phyloP scores from a whole-genome alignment of 2,797 vertebrate genomes.

The Varecia variegata region DNA sequence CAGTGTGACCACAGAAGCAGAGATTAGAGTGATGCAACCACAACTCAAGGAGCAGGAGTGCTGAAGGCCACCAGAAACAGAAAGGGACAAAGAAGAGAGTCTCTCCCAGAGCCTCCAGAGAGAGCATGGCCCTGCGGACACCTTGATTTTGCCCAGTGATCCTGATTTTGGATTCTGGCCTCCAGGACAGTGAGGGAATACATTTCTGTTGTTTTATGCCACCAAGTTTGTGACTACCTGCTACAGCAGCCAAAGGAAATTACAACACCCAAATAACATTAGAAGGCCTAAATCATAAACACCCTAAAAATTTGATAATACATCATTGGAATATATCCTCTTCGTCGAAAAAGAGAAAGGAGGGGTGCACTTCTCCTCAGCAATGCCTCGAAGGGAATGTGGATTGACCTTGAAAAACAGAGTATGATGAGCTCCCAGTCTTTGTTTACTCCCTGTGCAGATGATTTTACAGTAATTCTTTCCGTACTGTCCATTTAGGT shows the following conservation, averaged over 20 bases:
- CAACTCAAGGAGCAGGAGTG: neutral
- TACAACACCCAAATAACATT: neutral
- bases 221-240: neutral
- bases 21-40: rapidly evolving
- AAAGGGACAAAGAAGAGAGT: neutral
- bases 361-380: rapidly evolving
- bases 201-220: neutral
- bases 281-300: neutral
- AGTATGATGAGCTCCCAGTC: neutral
- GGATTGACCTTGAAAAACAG: neutral
- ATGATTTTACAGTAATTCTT: neutral
- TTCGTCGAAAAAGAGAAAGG: neutral
- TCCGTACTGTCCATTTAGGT: neutral
- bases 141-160: neutral
- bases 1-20: neutral
- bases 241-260: neutral
- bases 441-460: neutral
- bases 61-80: neutral
- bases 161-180: neutral
- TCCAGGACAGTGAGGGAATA: neutral
- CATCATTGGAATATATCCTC: neutral
- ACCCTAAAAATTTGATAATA: neutral
- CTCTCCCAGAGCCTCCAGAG: neutral
- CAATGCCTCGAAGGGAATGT: neutral
- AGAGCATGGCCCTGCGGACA: rapidly evolving